Evolutionary conservation across 2,797 vertebrate genomes (phyloP).

Genomic region (Cossypha heuglini): DNA sequence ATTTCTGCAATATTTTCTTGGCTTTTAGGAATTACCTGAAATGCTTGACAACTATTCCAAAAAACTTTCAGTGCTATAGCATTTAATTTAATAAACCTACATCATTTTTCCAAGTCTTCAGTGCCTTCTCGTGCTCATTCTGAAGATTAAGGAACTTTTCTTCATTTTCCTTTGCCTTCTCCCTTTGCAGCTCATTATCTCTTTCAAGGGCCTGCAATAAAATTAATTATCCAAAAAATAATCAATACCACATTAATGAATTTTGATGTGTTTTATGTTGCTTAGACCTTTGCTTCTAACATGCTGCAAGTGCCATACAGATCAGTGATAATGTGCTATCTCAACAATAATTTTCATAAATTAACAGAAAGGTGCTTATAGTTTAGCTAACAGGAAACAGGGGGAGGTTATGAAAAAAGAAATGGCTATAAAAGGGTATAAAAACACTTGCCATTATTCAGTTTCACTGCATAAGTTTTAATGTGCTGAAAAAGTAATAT

Average conservation of each 20-base stretch:
- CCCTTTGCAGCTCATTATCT: conserved; percentile 91
- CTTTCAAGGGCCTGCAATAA: conserved; percentile 96
- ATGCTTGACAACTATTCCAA: conserved; percentile 38
- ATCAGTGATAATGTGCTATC: conserved; percentile 94
- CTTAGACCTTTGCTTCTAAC: conserved; percentile 89
- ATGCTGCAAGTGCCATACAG: conserved; percentile 87
- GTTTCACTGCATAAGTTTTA: conserved; percentile 87
- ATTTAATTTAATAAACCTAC: conserved; percentile 78
- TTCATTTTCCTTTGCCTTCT: conserved; percentile 86
- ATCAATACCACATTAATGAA: conserved; percentile 97
- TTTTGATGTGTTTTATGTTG: conserved; percentile 98
- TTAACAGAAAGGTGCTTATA: conserved; percentile 91
- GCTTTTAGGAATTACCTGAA: conserved; percentile 60
- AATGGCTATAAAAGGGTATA: conserved; percentile 88
- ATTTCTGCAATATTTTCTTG: conserved; percentile 57
- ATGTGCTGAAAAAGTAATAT: conserved; percentile 84
- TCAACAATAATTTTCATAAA: conserved; percentile 98
- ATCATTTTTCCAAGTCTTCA: conserved; percentile 83
- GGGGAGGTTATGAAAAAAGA: conserved; percentile 86
- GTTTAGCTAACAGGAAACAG: conserved; percentile 81
- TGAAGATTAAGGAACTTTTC: conserved; percentile 85
- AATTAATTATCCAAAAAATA: conserved; percentile 98
- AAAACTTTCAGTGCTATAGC: conserved; percentile 54
- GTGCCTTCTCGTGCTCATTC: conserved; percentile 80
- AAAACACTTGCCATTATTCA: conserved; percentile 93